A percentile compares a stretch with the other conserved stretches of the same genome.
Conservation (phyloP, 2,797 vertebrate species). For the Protosalanx chinensis region DNA sequence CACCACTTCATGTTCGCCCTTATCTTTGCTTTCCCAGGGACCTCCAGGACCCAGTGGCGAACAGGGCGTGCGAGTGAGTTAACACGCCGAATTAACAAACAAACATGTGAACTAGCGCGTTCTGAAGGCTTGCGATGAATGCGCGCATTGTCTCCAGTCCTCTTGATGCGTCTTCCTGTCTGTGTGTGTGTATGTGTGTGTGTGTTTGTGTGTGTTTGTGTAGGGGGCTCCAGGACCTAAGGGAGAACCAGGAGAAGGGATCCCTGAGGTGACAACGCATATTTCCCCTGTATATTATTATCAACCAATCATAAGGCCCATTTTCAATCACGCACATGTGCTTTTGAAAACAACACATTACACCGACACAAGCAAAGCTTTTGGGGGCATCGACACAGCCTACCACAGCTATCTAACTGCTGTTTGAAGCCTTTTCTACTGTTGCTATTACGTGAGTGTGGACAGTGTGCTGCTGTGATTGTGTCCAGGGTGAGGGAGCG, state of each 20-base stretch:
- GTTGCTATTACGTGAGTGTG: not conserved
- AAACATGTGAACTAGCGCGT: not conserved
- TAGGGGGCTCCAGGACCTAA: constrained; percentile 75
- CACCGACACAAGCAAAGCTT: too few species aligned
- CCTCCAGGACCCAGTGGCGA: constrained; percentile 70
- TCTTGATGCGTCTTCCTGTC: not conserved
- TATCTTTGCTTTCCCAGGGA: constrained; percentile 60
- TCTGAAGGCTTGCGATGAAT: not conserved
- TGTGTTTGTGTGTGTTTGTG: constrained; percentile 34
- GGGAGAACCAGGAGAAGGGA: constrained; percentile 73
- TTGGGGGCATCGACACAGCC: too few species aligned
- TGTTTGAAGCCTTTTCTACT: not conserved
- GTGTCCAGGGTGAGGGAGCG: constrained; percentile 75
- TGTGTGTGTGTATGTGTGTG: constrained; percentile 1
- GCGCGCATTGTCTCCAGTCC: not conserved
- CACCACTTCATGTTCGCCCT: too few species aligned
- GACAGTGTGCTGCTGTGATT: not conserved
- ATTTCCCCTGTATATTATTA: not conserved
- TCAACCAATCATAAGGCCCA: not conserved
- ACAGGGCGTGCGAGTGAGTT: constrained; percentile 74
- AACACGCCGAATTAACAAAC: not conserved
- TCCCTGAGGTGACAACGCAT: constrained; percentile 64
- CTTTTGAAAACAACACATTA: not conserved
- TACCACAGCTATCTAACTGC: not conserved
- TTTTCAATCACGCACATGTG: not conserved